These are phyloP conservation scores for Podocnemis expansa DNA, from an alignment of 2,113 vertebrate genomes.

Conservation along the genomic window DNA sequence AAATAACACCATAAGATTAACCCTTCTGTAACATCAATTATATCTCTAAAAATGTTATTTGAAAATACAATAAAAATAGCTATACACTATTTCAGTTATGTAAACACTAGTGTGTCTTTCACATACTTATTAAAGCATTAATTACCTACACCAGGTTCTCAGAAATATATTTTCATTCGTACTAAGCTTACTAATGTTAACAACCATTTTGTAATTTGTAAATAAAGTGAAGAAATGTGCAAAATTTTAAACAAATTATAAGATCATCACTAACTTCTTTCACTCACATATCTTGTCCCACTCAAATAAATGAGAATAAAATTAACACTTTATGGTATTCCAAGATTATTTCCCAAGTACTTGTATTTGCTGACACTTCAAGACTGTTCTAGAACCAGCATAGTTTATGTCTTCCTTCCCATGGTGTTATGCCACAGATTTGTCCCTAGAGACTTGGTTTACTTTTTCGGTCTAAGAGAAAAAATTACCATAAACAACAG, in stretches of 20 bases:
- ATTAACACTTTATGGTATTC: not conserved
- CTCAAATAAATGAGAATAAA: rapidly evolving
- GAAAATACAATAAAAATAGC: not conserved
- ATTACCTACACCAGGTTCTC: rapidly evolving
- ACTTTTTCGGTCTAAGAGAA: not conserved
- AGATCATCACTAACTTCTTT: not conserved
- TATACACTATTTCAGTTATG: not conserved
- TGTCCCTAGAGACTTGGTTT: not conserved
- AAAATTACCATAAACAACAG: rapidly evolving
- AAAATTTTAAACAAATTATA: not conserved
- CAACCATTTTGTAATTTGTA: rapidly evolving
- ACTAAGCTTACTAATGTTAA: rapidly evolving
- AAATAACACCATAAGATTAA: not conserved
- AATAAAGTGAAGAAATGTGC: not conserved
- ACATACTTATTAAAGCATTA: not conserved
- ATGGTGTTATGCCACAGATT: rapidly evolving
- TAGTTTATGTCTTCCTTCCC: rapidly evolving
- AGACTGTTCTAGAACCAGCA: rapidly evolving
- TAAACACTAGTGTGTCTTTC: not conserved
- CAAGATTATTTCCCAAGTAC: not conserved
- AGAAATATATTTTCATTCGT: too few relatives aligned
- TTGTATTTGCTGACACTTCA: rapidly evolving
- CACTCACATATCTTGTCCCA: not conserved
- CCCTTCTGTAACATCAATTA: not conserved
- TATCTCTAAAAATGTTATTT: not conserved